Percentiles rank a stretch among this genome's conserved stretches.
These are phyloP conservation scores for Gymnopithys bicolor DNA, from an alignment of 2,797 vertebrate species.

Conservation along the genomic window DNA sequence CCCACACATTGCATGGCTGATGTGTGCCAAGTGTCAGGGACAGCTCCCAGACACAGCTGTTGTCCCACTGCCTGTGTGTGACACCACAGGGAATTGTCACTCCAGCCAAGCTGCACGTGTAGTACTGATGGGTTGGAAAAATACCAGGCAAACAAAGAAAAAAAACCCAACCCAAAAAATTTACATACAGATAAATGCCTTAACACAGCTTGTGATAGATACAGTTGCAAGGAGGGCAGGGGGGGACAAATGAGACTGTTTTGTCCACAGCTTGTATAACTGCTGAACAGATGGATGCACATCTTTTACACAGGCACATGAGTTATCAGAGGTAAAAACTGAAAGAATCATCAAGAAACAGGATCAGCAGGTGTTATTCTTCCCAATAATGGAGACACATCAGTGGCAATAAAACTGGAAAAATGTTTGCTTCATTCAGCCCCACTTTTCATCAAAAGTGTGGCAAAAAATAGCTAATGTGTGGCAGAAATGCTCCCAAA, in stretches of 20 bases:
- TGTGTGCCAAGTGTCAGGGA: background rate
- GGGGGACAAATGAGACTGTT: background rate
- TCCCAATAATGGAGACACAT: fast-evolving
- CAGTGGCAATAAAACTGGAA: background rate
- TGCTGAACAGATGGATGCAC: conserved; percentile 2
- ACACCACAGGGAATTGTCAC: background rate
- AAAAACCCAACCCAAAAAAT: background rate
- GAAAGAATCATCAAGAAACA: background rate
- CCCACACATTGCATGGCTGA: background rate
- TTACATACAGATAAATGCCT: background rate
- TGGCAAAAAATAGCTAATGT: background rate
- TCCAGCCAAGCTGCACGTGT: background rate
- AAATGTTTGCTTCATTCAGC: background rate
- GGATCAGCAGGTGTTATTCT: background rate
- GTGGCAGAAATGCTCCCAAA: background rate
- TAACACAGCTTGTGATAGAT: background rate
- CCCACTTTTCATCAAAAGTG: background rate
- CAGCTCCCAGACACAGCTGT: background rate
- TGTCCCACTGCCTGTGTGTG: background rate
- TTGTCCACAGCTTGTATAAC: background rate
- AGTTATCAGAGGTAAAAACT: background rate
- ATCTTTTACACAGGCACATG: background rate
- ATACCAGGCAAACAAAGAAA: background rate
- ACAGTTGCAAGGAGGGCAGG: background rate
- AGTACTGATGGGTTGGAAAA: background rate